Evolutionary conservation across 1,140 invertebrate genomes (phyloP), one percentile per base, ranked within the genome.

Genomic region (Gonatopus flavifemur): DNA sequence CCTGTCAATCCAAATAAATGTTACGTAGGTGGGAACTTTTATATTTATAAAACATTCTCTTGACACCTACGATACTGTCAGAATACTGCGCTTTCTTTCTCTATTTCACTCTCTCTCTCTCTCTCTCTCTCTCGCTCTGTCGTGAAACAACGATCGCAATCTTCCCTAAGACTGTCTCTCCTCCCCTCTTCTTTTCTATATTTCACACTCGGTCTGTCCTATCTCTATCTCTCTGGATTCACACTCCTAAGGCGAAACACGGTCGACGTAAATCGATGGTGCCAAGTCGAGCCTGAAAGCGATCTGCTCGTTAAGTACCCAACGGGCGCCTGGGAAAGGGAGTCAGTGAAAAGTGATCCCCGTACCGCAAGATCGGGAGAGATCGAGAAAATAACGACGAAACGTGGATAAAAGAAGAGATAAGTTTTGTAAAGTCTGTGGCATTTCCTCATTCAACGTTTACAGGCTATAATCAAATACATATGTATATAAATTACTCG

Each of bases 331-430:
- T 28, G 25, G 25, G 25, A 28, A 28, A 28, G 25, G 6, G 25
- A 28, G 6, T 12, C 25, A 12, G 25, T 12, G 25, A 7, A n/a
- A n/a, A n/a, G n/a, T n/a, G n/a, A n/a, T n/a, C n/a, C n/a, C n/a
- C n/a, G n/a, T n/a, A n/a, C n/a, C n/a, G n/a, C n/a, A 45, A 12
- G 41, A 43, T 39, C 40, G 40, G 47, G 57, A 52, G 52, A 46
- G 58, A 61, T 61, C 57, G 45, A 52, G 59, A 49, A 58, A 62
- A 62, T 55, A 62, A 58, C 42, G 50, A 57, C 43, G 43, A 47
- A 55, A 46, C 50, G 30, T 30, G 57, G n/a, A n/a, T n/a, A n/a
- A n/a, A n/a, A n/a, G n/a, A n/a, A n/a, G n/a, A n/a, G n/a, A n/a
- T n/a, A n/a, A n/a, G n/a, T n/a, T n/a, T n/a, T n/a, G n/a, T n/a